phyloP scores from a whole-genome alignment of 1,140 invertebrate species.

The Nephila pilipes region DNA sequence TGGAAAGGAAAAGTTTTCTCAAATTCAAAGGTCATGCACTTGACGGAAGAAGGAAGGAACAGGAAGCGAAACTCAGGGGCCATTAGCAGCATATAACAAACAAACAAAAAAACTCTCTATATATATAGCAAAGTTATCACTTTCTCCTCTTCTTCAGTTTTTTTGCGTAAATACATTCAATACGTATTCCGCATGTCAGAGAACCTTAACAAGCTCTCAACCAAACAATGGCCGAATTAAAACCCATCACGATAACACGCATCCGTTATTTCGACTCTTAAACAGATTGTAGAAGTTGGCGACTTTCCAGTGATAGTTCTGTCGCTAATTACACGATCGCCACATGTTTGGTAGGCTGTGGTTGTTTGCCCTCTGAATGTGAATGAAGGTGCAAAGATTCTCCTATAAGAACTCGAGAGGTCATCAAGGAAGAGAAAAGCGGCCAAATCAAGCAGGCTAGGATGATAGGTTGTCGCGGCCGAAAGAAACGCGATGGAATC shows the following conservation, averaged over 20 bases:
- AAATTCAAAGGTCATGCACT: neutral
- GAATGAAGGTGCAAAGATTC: conserved; percentile 12
- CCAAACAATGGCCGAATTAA: neutral
- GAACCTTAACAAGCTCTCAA: neutral
- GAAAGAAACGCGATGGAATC: neutral
- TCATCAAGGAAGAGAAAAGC: neutral
- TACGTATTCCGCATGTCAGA: neutral
- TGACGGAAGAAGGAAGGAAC: neutral
- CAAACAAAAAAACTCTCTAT: neutral
- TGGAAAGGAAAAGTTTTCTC: neutral
- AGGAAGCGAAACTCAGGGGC: neutral
- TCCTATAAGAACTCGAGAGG: neutral
- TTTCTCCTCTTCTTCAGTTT: neutral
- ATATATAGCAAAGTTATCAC: neutral
- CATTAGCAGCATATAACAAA: neutral
- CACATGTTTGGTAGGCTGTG: neutral
- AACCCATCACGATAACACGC: neutral
- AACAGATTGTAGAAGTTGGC: conserved; percentile 13
- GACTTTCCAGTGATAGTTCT: neutral
- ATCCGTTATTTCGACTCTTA: neutral
- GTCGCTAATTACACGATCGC: neutral
- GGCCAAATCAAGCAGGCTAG: neutral
- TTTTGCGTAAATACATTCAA: neutral
- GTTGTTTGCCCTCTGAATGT: conserved; percentile 32
- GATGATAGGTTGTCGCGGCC: conserved; percentile 17